Conservation (phyloP, 2,888 invertebrate species). For the Ctena decussata region DNA sequence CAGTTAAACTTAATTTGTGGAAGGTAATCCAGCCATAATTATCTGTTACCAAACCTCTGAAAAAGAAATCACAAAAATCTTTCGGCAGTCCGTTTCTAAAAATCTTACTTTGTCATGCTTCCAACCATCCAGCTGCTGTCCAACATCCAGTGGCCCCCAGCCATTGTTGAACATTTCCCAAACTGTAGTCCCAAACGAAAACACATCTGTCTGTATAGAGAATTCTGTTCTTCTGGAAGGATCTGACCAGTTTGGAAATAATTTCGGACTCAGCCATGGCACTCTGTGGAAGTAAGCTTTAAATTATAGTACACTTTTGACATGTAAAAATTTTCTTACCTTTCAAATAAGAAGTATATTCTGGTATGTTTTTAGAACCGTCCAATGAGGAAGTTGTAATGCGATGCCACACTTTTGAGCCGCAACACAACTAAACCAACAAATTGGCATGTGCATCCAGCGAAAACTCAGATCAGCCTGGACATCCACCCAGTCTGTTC, state of each 20-base stretch:
- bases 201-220: slow-evolving; percentile 91
- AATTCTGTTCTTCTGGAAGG: slow-evolving; percentile 65
- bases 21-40: no score
- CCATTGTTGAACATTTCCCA: slow-evolving; percentile 97
- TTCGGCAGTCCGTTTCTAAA: no score
- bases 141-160: slow-evolving; percentile 79
- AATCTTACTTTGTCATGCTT: not conserved
- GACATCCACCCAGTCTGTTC: no score
- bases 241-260: slow-evolving; percentile 87
- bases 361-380: not conserved
- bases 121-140: not conserved
- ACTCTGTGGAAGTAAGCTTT: not conserved
- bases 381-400: no score
- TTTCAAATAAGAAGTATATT: not conserved
- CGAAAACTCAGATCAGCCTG: no score
- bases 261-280: slow-evolving; percentile 96
- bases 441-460: no score
- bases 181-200: slow-evolving; percentile 96
- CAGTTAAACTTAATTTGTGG: no score
- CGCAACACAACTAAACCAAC: no score
- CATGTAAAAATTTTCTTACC: not conserved
- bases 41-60: no score
- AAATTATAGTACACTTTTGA: no score
- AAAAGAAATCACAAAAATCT: no score
- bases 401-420: no score